Base-by-base conservation (phyloP, 2,888 invertebrate species). In the Trichopria drosophilae region DNA sequence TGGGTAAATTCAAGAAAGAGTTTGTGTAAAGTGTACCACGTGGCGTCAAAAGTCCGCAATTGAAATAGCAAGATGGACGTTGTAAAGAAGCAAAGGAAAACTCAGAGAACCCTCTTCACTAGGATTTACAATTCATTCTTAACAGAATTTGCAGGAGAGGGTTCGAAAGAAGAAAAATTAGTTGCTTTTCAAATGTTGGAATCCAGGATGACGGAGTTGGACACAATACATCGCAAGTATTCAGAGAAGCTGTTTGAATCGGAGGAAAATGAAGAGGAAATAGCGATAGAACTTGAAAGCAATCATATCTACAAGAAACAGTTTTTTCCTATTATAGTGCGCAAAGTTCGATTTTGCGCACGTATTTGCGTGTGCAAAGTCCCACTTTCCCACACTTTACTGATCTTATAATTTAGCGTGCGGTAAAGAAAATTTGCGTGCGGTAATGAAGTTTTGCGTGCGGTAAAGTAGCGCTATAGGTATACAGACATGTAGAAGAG, bases 61-160 rank as follows among this genome's bases (percentile, higher is more conserved):
- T 29, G 5, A 18, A 13, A 32, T 18, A 13, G 32, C 32, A 32
- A 32, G n/a, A 43, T 43, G 43, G 43, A 43, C 3, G 15, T 6
- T 29, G 15, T 32, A 4, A 43, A 34, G 9, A 43, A 15, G 29
- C 22, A 19, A 19, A 9, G 43, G n/a, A 34, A 19, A 4, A 29
- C 32, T 4, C 32, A 31, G 10, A 29, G 43, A 6, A 9, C 32
- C 6, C 20, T 32, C 2, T 43, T 43, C 22, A 22, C 43, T 4
- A 43, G 15, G 32, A 13, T 12, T 18, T 29, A 22, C 10, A 43
- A 43, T 23, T 1, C 3, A 9, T 45, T 32, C 12, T 18, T 32
- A 10, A 7, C 32, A 13, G 32, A 13, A 13, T 32, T 32, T 2
- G 32, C 3, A 3, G 2, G 32, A 13, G 9, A 2, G 13, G 32